Evolutionary conservation across 2,888 invertebrate genomes (phyloP).

Genomic region (Drosophila percnosoma): DNA sequence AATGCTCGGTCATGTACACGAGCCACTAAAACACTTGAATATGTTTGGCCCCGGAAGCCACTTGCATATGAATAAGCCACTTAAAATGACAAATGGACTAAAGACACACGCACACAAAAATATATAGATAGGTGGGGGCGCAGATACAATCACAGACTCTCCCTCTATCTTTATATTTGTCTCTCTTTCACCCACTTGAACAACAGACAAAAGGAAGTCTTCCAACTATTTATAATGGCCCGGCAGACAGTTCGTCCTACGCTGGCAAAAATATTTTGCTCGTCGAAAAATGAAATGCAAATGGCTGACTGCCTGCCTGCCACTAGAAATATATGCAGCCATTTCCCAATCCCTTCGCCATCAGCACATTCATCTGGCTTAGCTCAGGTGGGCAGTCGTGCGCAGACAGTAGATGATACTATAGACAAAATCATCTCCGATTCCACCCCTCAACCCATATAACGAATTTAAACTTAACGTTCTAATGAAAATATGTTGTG

Average conservation of each 20-base stretch:
- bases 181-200: conserved; percentile 21
- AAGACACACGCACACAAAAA: conserved; percentile 24
- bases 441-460: neutral
- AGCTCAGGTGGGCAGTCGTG: conserved; percentile 63
- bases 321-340: conserved; percentile 60
- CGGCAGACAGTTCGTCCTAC: conserved; percentile 34
- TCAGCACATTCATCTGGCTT: conserved; percentile 54
- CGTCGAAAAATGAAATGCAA: conserved; percentile 79
- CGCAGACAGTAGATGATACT: conserved; percentile 25
- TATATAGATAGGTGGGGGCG: neutral
- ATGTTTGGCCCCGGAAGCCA: conserved; percentile 81
- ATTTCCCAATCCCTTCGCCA: conserved; percentile 28
- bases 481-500: conserved; percentile 74
- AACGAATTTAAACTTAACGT: conserved; percentile 41
- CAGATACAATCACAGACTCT: conserved; percentile 30
- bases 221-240: conserved; percentile 71
- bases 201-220: conserved; percentile 74
- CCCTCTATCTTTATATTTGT: neutral
- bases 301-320: conserved; percentile 50
- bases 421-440: conserved; percentile 7
- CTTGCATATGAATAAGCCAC: conserved; percentile 83
- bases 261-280: conserved; percentile 66
- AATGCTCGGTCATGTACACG: conserved; percentile 80
- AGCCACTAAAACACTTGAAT: conserved; percentile 79
- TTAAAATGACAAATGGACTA: conserved; percentile 82